These are phyloP conservation scores for Tyto alba DNA, from an alignment of 2,113 vertebrate genomes.

Conservation along the genomic window DNA sequence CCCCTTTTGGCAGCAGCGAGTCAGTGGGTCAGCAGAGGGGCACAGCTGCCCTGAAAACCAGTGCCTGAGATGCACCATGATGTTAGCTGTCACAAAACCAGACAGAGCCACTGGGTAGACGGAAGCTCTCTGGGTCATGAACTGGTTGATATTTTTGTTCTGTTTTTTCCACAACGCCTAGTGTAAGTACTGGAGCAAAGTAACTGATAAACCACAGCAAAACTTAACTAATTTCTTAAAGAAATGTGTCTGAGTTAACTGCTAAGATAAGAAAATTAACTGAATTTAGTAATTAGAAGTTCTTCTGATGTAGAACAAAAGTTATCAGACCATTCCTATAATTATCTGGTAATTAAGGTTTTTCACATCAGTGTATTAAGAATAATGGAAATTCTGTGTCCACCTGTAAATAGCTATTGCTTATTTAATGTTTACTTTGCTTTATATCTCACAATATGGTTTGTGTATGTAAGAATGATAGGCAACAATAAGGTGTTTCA, in stretches of 20 bases:
- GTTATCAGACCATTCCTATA: background rate
- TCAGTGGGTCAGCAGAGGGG: accelerated
- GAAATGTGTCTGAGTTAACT: background rate
- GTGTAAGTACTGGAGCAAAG: background rate
- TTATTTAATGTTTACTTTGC: background rate
- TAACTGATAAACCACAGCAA: background rate
- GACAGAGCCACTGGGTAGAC: background rate
- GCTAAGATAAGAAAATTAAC: background rate
- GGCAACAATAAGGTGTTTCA: background rate
- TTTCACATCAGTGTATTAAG: background rate
- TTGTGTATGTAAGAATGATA: background rate
- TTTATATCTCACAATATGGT: background rate
- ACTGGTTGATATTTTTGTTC: background rate
- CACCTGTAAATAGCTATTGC: background rate
- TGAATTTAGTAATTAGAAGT: background rate
- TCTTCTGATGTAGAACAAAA: background rate
- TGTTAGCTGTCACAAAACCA: background rate
- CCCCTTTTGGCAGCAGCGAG: background rate
- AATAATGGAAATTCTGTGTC: background rate
- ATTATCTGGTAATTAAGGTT: background rate
- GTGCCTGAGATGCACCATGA: accelerated
- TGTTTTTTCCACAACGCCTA: background rate
- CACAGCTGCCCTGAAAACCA: background rate
- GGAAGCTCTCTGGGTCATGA: background rate
- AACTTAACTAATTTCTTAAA: background rate